A percentile compares a stretch with the other conserved stretches of the same genome.
phyloP scores from a whole-genome alignment of 2,113 vertebrate species.

The Oncorhynchus masou region DNA sequence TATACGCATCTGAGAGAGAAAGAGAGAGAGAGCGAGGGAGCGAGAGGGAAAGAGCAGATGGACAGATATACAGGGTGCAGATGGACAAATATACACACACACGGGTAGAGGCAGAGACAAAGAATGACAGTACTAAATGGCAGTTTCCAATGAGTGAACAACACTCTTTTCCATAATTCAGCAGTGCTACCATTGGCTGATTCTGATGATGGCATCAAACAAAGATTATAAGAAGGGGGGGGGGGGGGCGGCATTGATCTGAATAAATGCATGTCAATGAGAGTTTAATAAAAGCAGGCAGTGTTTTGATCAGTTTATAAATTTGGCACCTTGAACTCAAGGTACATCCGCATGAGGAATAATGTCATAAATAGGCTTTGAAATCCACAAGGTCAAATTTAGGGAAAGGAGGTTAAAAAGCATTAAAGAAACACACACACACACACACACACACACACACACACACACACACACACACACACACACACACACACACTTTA shows the following conservation, averaged over 20 bases:
- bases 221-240: not conserved
- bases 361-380: constrained; percentile 7
- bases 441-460: not conserved
- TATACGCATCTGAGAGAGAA: constrained; percentile 87
- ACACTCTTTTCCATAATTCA: constrained; percentile 7
- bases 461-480: not conserved
- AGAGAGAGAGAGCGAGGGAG: not conserved
- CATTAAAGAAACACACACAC: constrained; percentile 1
- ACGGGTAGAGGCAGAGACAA: constrained; percentile 6
- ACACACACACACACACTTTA: not conserved
- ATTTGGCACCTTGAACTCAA: constrained; percentile 9
- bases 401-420: not conserved
- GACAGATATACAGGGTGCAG: not conserved
- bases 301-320: constrained; percentile 7
- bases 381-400: not conserved
- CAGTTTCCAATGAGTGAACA: not conserved
- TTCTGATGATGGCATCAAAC: constrained; percentile 10
- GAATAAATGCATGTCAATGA: constrained; percentile 27
- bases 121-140: not conserved
- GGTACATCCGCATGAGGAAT: not conserved
- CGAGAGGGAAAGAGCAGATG: not conserved
- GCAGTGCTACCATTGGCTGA: not conserved
- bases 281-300: constrained; percentile 24
- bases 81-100: not conserved
- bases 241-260: not conserved